phyloP scores from a whole-genome alignment of 1,140 invertebrate genomes.

The Dreissena rostriformis region DNA sequence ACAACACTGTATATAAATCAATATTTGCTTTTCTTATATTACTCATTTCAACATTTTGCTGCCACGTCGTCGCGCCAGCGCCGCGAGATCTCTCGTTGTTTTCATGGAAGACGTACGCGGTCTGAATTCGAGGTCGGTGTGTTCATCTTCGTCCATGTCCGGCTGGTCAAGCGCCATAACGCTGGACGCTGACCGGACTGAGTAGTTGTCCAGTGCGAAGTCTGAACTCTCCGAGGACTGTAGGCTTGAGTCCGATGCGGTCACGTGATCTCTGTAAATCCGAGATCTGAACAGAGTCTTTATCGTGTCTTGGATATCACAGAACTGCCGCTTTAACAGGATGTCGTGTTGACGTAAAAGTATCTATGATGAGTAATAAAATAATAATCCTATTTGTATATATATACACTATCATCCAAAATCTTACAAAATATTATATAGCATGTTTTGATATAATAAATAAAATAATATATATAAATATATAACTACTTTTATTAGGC shows the following conservation, averaged over 20 bases:
- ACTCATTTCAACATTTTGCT: slow-evolving; percentile 74
- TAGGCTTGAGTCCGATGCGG: slow-evolving; percentile 48
- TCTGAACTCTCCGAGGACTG: slow-evolving; percentile 33
- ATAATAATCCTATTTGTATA: too few species aligned
- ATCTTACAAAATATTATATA: too few species aligned
- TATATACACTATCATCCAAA: neutral
- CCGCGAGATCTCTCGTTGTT: slow-evolving; percentile 74
- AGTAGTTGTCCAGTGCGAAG: slow-evolving; percentile 62
- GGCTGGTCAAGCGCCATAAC: slow-evolving; percentile 64
- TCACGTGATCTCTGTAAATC: slow-evolving; percentile 26
- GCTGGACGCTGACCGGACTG: slow-evolving; percentile 66
- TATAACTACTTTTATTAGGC: too few species aligned
- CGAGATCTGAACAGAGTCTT: slow-evolving; percentile 56
- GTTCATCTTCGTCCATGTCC: slow-evolving; percentile 53
- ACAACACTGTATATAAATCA: too few species aligned
- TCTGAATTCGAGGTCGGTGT: slow-evolving; percentile 52
- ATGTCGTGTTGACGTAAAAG: slow-evolving; percentile 75
- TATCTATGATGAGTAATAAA: slow-evolving; percentile 63
- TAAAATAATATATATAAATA: too few species aligned
- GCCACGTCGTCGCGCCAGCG: slow-evolving; percentile 72
- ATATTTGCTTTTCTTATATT: neutral
- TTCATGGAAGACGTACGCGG: slow-evolving; percentile 74
- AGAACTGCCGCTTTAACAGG: slow-evolving; percentile 73
- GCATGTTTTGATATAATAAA: too few species aligned
- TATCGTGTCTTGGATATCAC: slow-evolving; percentile 75